Conservation (phyloP, 2,888 invertebrate genomes). For the Brenthis hecate region DNA sequence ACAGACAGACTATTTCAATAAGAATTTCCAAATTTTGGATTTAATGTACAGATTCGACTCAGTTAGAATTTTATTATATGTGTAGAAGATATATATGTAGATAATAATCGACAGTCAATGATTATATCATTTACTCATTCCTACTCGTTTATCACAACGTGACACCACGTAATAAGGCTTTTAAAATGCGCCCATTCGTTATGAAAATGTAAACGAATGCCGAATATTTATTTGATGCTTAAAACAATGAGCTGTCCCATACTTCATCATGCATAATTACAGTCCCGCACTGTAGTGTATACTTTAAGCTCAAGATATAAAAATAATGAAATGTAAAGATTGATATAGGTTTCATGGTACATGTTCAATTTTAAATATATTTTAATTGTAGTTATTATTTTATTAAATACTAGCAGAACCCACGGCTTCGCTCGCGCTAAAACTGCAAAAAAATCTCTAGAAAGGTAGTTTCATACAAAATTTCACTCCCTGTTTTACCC, state of each 20-base stretch:
- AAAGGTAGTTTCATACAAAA: too few species aligned
- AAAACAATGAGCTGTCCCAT: constrained; percentile 52
- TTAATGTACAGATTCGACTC: too few species aligned
- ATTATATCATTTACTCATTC: constrained; percentile 43
- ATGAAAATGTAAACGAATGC: constrained; percentile 58
- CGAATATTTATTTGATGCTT: constrained; percentile 59
- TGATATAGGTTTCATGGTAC: not conserved
- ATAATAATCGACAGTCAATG: constrained; percentile 55
- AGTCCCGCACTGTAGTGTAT: constrained; percentile 9
- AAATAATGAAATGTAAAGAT: constrained; percentile 4
- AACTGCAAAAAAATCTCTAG: too few species aligned
- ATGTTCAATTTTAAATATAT: too few species aligned
- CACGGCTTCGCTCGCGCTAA: too few species aligned
- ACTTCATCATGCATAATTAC: constrained; percentile 25
- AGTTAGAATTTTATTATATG: too few species aligned
- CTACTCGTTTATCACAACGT: constrained; percentile 53
- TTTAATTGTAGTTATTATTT: too few species aligned
- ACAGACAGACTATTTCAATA: too few species aligned
- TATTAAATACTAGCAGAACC: too few species aligned
- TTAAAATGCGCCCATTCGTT: constrained; percentile 65
- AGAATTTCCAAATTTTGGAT: too few species aligned
- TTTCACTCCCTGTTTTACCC: too few species aligned
- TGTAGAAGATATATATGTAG: too few species aligned
- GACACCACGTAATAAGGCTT: constrained; percentile 64
- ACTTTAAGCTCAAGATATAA: not conserved